Conservation (phyloP, 1,140 invertebrate species). For the Atta colombica region DNA sequence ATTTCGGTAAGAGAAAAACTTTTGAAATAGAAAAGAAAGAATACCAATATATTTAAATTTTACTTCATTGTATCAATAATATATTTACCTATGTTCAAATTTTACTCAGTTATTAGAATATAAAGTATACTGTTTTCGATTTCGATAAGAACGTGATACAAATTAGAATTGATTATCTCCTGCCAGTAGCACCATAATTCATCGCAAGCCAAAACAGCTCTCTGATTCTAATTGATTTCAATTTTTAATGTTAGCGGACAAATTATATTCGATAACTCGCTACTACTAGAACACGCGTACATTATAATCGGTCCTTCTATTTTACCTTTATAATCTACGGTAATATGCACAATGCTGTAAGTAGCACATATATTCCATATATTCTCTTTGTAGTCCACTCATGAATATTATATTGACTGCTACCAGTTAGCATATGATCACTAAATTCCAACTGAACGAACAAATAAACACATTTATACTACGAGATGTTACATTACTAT, state of each 20-base stretch:
- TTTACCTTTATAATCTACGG: conserved; percentile 40
- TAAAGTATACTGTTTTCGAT: not conserved
- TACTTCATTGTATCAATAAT: not conserved
- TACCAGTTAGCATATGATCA: conserved; percentile 28
- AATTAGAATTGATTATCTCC: conserved; percentile 30
- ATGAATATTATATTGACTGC: conserved; percentile 57
- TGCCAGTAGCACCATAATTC: conserved; percentile 7
- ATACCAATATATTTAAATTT: not conserved
- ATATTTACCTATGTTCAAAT: not conserved
- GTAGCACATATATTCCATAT: not conserved
- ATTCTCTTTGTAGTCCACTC: conserved; percentile 45
- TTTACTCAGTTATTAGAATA: not conserved
- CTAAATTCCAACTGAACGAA: conserved; percentile 37
- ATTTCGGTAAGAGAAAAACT: not conserved
- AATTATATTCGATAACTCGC: not conserved
- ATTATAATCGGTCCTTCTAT: conserved; percentile 33
- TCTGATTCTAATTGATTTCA: conserved; percentile 32
- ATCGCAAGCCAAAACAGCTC: not conserved
- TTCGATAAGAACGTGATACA: not conserved
- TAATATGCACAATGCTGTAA: not conserved
- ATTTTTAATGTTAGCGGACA: conserved; percentile 39
- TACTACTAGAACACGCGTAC: not conserved
- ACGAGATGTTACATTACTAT: conserved; percentile 14
- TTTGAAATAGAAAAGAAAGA: not conserved
- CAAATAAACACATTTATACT: conserved; percentile 16